These are phyloP conservation scores for Probaryconus sp. DNA, from an alignment of 1,140 invertebrate genomes.

Conservation along the genomic window DNA sequence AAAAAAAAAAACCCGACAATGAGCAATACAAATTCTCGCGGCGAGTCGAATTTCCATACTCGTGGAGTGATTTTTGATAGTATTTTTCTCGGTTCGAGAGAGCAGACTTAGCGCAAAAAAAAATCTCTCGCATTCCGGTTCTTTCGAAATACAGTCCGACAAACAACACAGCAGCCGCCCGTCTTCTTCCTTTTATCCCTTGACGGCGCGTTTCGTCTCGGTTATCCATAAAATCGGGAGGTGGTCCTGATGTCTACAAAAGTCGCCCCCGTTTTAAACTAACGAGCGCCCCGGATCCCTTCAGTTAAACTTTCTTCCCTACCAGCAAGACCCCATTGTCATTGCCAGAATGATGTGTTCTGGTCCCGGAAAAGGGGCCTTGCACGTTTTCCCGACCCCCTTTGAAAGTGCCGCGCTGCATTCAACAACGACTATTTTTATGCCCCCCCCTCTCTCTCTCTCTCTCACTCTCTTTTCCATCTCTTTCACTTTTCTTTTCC, in stretches of 20 bases:
- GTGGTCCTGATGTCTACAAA: constrained; percentile 58
- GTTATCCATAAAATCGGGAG: constrained; percentile 62
- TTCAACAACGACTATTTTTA: too few species aligned
- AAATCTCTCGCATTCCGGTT: constrained; percentile 57
- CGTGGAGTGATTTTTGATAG: constrained; percentile 34
- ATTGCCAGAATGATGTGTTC: too few species aligned
- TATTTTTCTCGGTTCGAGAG: constrained; percentile 11
- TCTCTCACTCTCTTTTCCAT: too few species aligned
- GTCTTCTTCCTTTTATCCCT: constrained; percentile 61
- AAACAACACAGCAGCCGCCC: constrained; percentile 55
- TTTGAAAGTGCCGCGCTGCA: too few species aligned
- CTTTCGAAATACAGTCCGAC: constrained; percentile 63
- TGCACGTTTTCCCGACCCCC: constrained; percentile 24
- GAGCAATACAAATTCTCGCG: constrained; percentile 38
- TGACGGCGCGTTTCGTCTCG: constrained; percentile 62
- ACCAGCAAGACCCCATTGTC: constrained; percentile 20
- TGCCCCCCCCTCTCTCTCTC: too few species aligned
- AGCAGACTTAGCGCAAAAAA: constrained; percentile 34
- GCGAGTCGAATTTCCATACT: constrained; percentile 5
- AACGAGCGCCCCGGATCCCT: constrained; percentile 32
- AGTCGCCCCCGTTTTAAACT: constrained; percentile 57
- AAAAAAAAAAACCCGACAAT: too few species aligned
- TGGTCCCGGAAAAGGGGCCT: constrained; percentile 17
- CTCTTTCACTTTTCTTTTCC: too few species aligned
- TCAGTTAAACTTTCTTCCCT: too few species aligned